Conservation (phyloP, 2,113 vertebrate species). For the Procavia capensis region DNA sequence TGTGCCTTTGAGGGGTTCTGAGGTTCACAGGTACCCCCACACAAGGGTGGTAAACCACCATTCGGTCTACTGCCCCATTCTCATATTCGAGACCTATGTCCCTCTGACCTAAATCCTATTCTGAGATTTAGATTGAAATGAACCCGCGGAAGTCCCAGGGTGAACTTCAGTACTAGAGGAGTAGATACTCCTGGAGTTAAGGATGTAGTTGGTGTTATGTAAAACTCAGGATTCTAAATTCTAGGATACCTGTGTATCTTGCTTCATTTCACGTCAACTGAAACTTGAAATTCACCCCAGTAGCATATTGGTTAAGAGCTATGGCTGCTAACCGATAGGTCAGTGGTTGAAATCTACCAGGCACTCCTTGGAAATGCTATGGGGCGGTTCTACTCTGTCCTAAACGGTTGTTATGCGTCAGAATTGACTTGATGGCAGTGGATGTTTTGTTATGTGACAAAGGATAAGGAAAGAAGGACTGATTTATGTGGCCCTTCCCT, state of each 20-base stretch:
- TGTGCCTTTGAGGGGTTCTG: neutral
- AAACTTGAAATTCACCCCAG: neutral
- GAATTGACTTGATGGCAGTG: too few relatives aligned
- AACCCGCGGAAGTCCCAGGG: neutral
- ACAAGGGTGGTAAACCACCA: too few relatives aligned
- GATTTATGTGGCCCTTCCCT: neutral
- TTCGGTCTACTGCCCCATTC: neutral
- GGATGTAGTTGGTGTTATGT: neutral
- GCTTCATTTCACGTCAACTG: neutral
- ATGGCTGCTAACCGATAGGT: too few relatives aligned
- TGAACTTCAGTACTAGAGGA: neutral
- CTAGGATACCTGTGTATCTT: neutral
- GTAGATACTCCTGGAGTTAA: neutral
- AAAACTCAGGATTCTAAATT: neutral
- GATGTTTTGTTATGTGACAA: too few relatives aligned
- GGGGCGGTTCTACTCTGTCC: too few relatives aligned
- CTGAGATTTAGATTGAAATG: neutral
- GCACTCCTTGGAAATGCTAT: too few relatives aligned
- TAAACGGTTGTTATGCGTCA: too few relatives aligned
- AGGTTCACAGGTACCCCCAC: too few relatives aligned
- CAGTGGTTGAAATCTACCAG: too few relatives aligned
- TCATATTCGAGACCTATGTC: neutral
- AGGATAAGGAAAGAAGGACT: neutral
- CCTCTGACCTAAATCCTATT: neutral
- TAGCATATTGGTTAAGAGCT: too few relatives aligned